Evolutionary conservation across 2,797 vertebrate genomes (phyloP).

Genomic region (Simalia tracyae): DNA sequence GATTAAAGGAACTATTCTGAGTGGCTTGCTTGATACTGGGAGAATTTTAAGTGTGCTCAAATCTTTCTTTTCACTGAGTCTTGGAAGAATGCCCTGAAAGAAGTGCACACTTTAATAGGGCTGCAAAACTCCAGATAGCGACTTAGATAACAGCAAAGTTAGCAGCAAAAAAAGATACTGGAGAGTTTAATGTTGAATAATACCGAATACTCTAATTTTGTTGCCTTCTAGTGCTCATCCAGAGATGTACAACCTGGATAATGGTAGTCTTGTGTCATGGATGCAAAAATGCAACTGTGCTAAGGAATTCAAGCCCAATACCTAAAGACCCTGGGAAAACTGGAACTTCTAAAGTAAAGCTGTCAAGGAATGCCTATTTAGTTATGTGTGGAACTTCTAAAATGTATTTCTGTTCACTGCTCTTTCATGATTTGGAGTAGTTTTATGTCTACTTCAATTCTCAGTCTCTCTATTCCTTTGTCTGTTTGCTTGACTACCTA

Average conservation of each 20-base stretch:
- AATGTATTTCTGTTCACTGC: background rate
- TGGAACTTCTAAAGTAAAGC: background rate
- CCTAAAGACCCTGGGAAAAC: background rate
- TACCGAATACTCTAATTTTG: background rate
- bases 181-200: background rate
- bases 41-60: background rate
- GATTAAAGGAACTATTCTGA: background rate
- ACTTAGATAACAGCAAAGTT: no score
- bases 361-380: background rate
- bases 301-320: background rate
- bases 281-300: background rate
- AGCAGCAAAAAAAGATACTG: background rate
- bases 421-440: background rate
- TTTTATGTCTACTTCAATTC: background rate
- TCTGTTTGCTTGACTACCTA: background rate
- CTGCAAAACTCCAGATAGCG: background rate
- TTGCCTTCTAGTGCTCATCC: background rate
- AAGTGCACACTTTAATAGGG: background rate
- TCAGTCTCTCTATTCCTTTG: background rate
- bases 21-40: background rate
- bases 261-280: background rate
- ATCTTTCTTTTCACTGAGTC: background rate
- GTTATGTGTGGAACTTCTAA: background rate
- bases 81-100: background rate
- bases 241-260: background rate